phyloP scores from a whole-genome alignment of 2,113 vertebrate genomes.

The Cacatua alba region DNA sequence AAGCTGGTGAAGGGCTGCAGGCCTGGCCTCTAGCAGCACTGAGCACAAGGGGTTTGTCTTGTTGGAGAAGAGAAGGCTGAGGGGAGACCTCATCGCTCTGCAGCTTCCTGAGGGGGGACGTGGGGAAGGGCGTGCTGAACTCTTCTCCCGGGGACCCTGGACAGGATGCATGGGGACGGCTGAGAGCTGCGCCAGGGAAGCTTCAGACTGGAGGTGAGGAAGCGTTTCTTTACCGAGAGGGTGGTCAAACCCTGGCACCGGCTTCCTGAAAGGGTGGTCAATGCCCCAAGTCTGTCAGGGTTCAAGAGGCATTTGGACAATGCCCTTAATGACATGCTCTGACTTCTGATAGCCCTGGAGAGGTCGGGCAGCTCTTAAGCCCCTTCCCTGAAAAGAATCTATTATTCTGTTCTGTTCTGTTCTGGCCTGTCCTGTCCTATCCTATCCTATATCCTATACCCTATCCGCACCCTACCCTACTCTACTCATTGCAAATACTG shows the following conservation, averaged over 20 bases:
- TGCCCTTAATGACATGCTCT: neutral
- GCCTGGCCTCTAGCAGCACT: neutral
- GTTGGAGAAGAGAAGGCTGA: neutral
- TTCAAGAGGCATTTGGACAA: neutral
- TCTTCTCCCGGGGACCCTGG: neutral
- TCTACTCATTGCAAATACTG: neutral
- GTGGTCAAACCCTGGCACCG: neutral
- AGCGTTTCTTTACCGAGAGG: fast-evolving
- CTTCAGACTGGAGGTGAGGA: neutral
- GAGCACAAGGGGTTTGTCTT: neutral
- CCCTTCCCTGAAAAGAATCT: neutral
- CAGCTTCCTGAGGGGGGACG: neutral
- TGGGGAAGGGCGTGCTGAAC: neutral
- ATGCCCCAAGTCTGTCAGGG: fast-evolving
- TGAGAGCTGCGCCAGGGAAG: neutral
- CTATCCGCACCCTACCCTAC: neutral
- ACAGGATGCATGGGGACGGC: neutral
- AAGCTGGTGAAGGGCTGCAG: no score
- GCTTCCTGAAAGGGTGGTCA: neutral
- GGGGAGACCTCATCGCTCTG: neutral
- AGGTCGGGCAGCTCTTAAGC: neutral
- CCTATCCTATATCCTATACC: neutral
- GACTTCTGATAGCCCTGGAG: neutral
- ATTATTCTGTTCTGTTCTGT: neutral
- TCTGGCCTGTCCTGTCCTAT: neutral